phyloP scores from a whole-genome alignment of 2,888 invertebrate genomes.

The Leucophora obtusa region DNA sequence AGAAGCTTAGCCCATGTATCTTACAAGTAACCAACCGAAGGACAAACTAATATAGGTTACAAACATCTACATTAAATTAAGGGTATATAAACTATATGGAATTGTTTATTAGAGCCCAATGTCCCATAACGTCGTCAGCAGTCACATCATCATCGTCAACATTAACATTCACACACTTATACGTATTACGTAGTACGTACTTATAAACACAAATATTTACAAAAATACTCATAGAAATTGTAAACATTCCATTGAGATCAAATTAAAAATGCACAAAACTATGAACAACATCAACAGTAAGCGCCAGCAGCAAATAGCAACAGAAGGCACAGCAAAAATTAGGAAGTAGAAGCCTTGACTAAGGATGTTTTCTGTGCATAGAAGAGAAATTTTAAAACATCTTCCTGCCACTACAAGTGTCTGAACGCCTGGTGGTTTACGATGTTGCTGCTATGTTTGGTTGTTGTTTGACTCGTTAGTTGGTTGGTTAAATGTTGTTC shows the following conservation, averaged over 20 bases:
- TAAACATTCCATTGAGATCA: conserved; percentile 65
- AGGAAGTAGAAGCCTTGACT: background rate
- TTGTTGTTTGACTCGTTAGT: conserved; percentile 29
- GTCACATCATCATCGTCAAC: conserved; percentile 12
- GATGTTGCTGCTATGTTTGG: conserved; percentile 34
- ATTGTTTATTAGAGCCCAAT: background rate
- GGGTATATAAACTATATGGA: background rate
- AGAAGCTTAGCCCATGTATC: too few relatives aligned
- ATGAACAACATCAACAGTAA: conserved; percentile 17
- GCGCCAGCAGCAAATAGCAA: too few relatives aligned
- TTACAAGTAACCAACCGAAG: too few relatives aligned
- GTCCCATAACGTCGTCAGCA: conserved; percentile 7
- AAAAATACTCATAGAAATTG: conserved; percentile 61
- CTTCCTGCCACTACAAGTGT: background rate
- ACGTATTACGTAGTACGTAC: background rate
- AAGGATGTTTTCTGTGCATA: background rate
- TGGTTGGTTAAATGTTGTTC: background rate
- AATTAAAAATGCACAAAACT: conserved; percentile 60
- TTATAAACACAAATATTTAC: conserved; percentile 73
- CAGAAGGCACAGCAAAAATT: background rate
- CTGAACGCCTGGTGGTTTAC: conserved; percentile 37
- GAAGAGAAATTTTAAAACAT: background rate
- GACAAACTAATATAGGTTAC: too few relatives aligned
- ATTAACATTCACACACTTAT: conserved; percentile 2
- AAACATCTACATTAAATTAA: too few relatives aligned